Percentiles rank a stretch among this genome's conserved stretches.
Evolutionary conservation across 2,113 vertebrate genomes (phyloP).

Genomic region (Ia io): DNA sequence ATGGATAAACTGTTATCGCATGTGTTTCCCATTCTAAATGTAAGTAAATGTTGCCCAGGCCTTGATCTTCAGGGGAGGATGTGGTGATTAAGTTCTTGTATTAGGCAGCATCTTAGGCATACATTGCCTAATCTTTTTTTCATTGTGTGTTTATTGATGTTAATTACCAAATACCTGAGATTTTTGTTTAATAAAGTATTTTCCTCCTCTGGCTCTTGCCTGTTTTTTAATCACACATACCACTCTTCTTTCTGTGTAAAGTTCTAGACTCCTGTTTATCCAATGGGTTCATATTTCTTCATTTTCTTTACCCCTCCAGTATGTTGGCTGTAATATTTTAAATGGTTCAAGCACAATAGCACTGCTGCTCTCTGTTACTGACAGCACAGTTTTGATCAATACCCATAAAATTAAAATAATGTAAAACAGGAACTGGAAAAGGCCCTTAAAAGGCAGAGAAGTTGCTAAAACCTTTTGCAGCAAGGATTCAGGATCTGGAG

Average conservation of each 20-base stretch:
- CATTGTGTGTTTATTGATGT: background rate
- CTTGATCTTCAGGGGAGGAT: background rate
- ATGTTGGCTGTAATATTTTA: background rate
- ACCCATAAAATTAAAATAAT: background rate
- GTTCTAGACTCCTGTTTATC: background rate
- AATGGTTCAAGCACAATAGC: background rate
- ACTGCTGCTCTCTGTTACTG: background rate
- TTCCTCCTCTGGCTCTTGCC: background rate
- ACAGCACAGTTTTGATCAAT: conserved; percentile 28
- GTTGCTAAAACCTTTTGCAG: too few relatives aligned
- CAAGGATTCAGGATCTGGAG: too few relatives aligned
- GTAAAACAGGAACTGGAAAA: background rate
- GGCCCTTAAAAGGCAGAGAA: background rate
- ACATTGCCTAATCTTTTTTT: background rate
- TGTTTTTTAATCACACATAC: background rate
- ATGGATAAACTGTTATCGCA: background rate
- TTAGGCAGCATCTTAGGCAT: background rate
- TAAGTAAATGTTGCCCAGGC: background rate
- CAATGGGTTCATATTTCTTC: background rate
- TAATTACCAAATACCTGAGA: background rate
- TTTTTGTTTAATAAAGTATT: background rate
- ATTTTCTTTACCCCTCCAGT: background rate
- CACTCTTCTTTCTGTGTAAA: background rate
- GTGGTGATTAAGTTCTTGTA: background rate
- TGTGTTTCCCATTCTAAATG: background rate